Base-by-base conservation (phyloP, 1,140 invertebrate genomes). In the Aplysia californica region DNA sequence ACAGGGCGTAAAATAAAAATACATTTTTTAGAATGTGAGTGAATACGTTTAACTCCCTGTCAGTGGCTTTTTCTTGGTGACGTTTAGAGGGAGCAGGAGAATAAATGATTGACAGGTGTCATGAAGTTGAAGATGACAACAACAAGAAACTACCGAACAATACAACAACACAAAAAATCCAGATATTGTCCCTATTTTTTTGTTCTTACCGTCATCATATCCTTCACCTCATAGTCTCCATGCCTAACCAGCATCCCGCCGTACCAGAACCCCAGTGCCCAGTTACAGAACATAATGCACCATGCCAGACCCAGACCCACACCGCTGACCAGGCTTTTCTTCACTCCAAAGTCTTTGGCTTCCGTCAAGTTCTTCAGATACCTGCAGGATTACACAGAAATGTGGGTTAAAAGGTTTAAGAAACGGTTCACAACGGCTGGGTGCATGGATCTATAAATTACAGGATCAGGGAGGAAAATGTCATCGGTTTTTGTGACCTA, bases 291-390 rank as follows among this genome's bases (percentile, higher is more conserved):
- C 38, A 91, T 83, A 18, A 91, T 77, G 81, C 96, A 92, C 91
- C 94, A 95, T 21, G 89, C 83, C 31, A 89, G 76, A 29, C 91
- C 90, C 76, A 89, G 82, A 21, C 89, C 87, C 21, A 95, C 86
- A 0, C 94, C 95, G 0, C 93, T 94, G 15, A 85, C 83, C 59
- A 95, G 86, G 3, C 94, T 94, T 85, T 95, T 94, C 80, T 90
- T 92, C 2, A 92, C 91, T 0, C 94, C 95, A 0, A 92, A 93
- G 31, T 89, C 91, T 75, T 93, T 92, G 0, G 94, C 94, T 0
- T 93, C 92, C 0, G 89, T 85, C 0, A 96, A 86, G 50, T 93
- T 91, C 50, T 91, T 84, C 33, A 90, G 85, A 87, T 94, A 94
- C 68, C 90, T 89, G 69, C n/a, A n/a, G n/a, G n/a, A n/a, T n/a